Evolutionary conservation across 2,797 vertebrate species (phyloP).

Genomic region (Clamator glandarius): DNA sequence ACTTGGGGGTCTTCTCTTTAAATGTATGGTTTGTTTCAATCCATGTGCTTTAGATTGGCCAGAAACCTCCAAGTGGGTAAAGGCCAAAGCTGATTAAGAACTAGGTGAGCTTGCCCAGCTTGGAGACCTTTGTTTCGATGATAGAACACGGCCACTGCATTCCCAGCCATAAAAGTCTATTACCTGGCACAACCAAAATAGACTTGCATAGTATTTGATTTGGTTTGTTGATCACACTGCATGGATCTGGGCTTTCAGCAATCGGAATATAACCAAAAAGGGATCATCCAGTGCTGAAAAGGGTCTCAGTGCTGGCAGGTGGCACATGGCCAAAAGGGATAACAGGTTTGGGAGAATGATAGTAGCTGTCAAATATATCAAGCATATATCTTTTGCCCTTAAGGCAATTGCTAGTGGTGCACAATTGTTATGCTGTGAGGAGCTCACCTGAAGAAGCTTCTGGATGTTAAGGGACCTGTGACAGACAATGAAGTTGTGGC

Average conservation of each 20-base stretch:
- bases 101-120: background rate
- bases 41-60: background rate
- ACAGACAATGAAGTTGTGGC: background rate
- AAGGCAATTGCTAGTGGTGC: background rate
- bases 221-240: background rate
- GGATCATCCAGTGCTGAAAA: background rate
- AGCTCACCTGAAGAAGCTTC: background rate
- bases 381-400: background rate
- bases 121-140: background rate
- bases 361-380: background rate
- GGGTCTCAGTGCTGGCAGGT: background rate
- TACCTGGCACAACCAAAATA: background rate
- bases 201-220: background rate
- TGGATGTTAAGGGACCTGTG: background rate
- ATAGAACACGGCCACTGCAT: background rate
- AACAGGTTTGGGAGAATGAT: background rate
- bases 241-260: background rate
- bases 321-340: background rate
- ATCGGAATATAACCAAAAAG: background rate
- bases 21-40: background rate
- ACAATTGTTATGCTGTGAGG: rapidly evolving
- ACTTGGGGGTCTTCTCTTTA: background rate
- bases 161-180: background rate
- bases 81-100: background rate
- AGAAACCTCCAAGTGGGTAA: background rate